These are phyloP conservation scores for Drosophila falleni DNA, from an alignment of 2,888 invertebrate species.

Conservation along the genomic window DNA sequence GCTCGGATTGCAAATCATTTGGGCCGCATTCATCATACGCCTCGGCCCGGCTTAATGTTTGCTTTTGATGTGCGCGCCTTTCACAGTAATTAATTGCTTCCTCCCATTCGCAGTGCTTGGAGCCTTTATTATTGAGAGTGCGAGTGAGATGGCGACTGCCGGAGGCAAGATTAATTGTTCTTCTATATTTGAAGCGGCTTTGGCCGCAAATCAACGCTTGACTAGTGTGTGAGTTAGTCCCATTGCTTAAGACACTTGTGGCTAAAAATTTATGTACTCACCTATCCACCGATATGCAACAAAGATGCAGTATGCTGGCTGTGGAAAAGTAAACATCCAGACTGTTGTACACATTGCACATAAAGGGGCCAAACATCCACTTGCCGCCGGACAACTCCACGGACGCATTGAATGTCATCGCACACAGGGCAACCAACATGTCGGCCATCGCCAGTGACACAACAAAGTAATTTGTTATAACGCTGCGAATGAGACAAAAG, in stretches of 20 bases:
- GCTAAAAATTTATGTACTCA: conserved; percentile 73
- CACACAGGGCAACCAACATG: conserved; percentile 96
- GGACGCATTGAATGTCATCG: conserved; percentile 97
- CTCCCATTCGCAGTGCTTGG: conserved; percentile 46
- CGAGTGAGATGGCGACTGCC: conserved; percentile 50
- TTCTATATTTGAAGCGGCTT: conserved; percentile 36
- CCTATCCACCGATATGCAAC: conserved; percentile 95
- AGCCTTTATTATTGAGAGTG: conserved; percentile 40
- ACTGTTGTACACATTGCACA: conserved; percentile 98
- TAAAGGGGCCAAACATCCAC: conserved; percentile 95
- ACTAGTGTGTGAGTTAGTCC: neutral
- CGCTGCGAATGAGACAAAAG: conserved; percentile 85
- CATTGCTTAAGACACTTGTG: neutral
- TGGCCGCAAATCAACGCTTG: conserved; percentile 1
- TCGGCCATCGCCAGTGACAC: conserved; percentile 97
- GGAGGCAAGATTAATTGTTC: conserved; percentile 69
- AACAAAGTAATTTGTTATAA: conserved; percentile 98
- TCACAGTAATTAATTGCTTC: conserved; percentile 77
- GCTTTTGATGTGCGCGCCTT: conserved; percentile 75
- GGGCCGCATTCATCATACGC: conserved; percentile 79
- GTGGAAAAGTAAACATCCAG: conserved; percentile 97
- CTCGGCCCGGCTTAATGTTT: conserved; percentile 67
- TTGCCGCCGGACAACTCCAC: conserved; percentile 93
- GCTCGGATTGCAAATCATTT: conserved; percentile 70
- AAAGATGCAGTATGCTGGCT: conserved; percentile 96